phyloP scores from a whole-genome alignment of 2,113 vertebrate species.

The Daboia siamensis region DNA sequence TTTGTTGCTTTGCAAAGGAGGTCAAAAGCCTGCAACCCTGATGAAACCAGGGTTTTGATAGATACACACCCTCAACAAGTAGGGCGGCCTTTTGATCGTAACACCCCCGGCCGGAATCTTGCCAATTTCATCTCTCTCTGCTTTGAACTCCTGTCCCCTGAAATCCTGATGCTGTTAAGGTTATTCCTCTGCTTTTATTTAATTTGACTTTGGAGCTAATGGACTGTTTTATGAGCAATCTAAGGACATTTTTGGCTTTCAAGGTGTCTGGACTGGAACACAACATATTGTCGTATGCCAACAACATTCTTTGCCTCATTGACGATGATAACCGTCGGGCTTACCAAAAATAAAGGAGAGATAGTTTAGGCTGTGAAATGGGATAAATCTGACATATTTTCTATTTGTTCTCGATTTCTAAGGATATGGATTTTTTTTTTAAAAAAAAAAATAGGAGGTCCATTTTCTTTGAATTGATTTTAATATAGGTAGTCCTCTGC shows the following conservation, averaged over 20 bases:
- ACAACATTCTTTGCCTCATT: neutral
- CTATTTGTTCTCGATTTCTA: neutral
- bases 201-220: neutral
- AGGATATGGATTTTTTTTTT: neutral
- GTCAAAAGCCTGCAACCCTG: neutral
- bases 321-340: neutral
- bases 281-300: neutral
- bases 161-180: neutral
- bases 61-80: neutral
- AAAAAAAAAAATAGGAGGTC: too few species aligned
- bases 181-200: neutral
- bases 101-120: neutral
- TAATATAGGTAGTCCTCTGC: neutral
- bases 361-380: neutral
- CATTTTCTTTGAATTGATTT: neutral
- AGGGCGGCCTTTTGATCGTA: neutral
- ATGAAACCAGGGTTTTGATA: neutral
- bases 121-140: neutral
- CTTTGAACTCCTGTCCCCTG: neutral
- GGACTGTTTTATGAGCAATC: neutral
- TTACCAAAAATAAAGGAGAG: neutral
- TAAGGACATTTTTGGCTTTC: neutral
- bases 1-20: neutral
- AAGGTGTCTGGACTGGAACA: neutral
- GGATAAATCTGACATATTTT: neutral